Percentiles rank a stretch among this genome's conserved stretches.
Evolutionary conservation across 2,888 invertebrate genomes (phyloP).

Genomic region (Drosophila demipolita): DNA sequence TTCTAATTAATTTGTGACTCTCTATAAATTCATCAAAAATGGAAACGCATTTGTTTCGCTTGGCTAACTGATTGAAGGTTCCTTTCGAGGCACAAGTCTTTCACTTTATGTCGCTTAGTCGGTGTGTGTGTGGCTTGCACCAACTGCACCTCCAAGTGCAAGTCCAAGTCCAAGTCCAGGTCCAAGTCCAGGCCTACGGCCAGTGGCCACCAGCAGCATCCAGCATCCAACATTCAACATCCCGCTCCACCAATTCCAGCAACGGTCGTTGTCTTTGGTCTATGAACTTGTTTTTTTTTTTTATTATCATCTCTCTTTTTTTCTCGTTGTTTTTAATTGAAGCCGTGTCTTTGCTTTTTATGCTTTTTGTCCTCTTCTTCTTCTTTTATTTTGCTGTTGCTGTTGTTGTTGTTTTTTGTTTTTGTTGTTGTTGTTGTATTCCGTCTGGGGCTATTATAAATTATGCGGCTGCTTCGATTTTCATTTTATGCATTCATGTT

Average conservation of each 20-base stretch:
- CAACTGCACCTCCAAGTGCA: slow-evolving; percentile 9
- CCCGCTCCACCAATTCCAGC: slow-evolving; percentile 27
- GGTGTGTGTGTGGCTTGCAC: slow-evolving; percentile 39
- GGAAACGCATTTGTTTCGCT: slow-evolving; percentile 56
- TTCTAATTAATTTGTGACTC: slow-evolving; percentile 74
- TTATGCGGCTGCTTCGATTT: slow-evolving; percentile 73
- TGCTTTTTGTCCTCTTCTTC: slow-evolving; percentile 42
- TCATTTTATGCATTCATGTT: slow-evolving; percentile 69
- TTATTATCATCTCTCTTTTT: slow-evolving; percentile 29
- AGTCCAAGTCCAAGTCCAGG: slow-evolving; percentile 15
- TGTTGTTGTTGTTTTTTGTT: slow-evolving; percentile 8
- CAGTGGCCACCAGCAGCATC: slow-evolving; percentile 17
- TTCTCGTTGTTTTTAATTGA: slow-evolving; percentile 67
- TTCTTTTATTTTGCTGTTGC: slow-evolving; percentile 6
- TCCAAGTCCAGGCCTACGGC: slow-evolving; percentile 45
- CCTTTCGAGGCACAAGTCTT: background rate
- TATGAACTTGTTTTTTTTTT: slow-evolving; percentile 75
- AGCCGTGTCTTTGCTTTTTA: slow-evolving; percentile 71
- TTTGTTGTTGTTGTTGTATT: slow-evolving; percentile 10
- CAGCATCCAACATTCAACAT: slow-evolving; percentile 20
- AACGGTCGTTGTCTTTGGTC: slow-evolving; percentile 72
- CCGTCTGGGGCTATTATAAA: slow-evolving; percentile 52
- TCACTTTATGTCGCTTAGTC: background rate
- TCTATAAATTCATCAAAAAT: slow-evolving; percentile 72
- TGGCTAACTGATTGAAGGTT: slow-evolving; percentile 64